Base-by-base conservation (phyloP, 2,888 invertebrate genomes). In the Alentia gelatinosa region DNA sequence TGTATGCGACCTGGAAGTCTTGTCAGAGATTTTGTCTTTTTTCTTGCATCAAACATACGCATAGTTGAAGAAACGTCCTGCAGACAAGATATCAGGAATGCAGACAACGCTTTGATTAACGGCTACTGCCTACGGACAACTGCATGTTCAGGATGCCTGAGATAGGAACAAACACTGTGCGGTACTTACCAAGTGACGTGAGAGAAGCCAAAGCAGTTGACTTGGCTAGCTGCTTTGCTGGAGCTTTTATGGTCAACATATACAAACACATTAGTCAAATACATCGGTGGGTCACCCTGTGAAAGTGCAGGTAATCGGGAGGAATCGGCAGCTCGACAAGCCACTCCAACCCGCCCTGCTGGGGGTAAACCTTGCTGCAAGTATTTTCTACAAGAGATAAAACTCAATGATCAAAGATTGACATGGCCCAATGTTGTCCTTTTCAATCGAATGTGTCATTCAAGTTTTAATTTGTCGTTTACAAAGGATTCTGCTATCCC, bases 151-250 rank as follows among this genome's bases (percentile, higher is more conserved):
- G 42, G 50, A 33, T 86, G 86, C 50, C 40, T 88, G 56, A 88
- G 68, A 40, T n/a, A 5, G 12, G n/a, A 68, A 12, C 15, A 40
- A 26, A 63, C 47, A 68, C 47, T 30, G 23, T 23, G 42, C 19
- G 89, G 23, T n/a, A 98, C 98, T 98, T 97, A 98, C 98, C 98
- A 96, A 98, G 97, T 96, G 98, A 98, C 96, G 98, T 98, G 97
- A 98, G 97, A 97, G 98, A 98, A 97, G 98, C 98, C 97, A 98
- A 97, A 97, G 98, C 98, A 97, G 97, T 97, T 97, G 97, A 97
- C 97, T 98, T 98, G 96, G 96, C 96, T 93, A 96, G 95, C 95
- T 96, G 96, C 97, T 97, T 97, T 97, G 97, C 97, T 96, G 97
- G 97, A 97, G 96, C 96, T 96, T 95, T 95, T 90, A 89, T 56